Evolutionary conservation across 2,888 invertebrate species (phyloP), one percentile per base, ranked within the genome.

Genomic region (Lepidocyrtoides sp.): DNA sequence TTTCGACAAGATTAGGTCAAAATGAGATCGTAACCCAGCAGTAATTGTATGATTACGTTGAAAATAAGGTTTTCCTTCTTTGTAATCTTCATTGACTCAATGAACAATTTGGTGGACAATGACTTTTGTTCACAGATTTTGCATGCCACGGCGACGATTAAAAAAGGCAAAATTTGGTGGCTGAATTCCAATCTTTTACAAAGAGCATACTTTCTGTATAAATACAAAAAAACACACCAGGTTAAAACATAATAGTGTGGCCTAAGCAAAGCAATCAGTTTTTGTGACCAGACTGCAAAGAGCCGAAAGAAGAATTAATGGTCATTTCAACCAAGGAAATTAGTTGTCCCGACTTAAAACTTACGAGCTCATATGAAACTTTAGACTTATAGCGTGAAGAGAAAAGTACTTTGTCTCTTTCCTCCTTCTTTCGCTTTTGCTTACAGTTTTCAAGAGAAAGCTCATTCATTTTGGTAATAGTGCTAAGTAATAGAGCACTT

Each of bases 291-390:
- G 23, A 48, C 48, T 44, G 12, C 29, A 75, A 77, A 44, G 48
- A 51, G 63, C 84, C 89, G 89, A 89, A 89, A 89, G 60, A 51
- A 82, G 84, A 89, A 89, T 89, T 83, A 84, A 84, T 89, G 84
- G 83, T 60, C 83, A 77, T 83, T 89, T 89, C 89, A 84, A 84
- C 83, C 51, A 29, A 89, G 83, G 77, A 84, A 89, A 89, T 89
- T 89, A 89, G 89, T 89, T 89, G 84, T 83, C 83, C 88, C 82
- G 88, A 69, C 81, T 82, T 69, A 87, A 63, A 86, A 72, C 83
- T 51, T 17, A 26, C 4, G 60, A 60, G 26, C 20, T 48, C 20
- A 17, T 20, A n/a, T 41, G 75, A 41, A 75, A 75, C 10, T 20
- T 79, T 4, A 2, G n/a, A n/a, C n/a, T n/a, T n/a, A n/a, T n/a